These are phyloP conservation scores for Euzetes globulus DNA, from an alignment of 2,888 invertebrate species.

Conservation along the genomic window DNA sequence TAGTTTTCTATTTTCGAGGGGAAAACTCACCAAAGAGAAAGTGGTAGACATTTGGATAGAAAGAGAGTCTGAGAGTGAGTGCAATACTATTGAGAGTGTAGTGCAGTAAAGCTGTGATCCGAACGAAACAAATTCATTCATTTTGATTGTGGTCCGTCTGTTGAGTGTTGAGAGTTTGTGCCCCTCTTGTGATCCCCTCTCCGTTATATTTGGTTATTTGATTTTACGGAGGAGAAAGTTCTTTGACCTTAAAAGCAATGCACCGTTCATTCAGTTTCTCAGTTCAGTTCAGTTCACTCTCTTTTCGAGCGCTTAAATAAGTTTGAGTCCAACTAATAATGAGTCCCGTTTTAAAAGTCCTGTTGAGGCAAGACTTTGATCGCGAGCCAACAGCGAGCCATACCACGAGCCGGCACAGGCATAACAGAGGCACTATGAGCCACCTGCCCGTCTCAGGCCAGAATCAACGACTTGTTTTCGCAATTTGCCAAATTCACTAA, in stretches of 20 bases:
- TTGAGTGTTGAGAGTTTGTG: slow-evolving; percentile 21
- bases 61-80: background rate
- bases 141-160: slow-evolving; percentile 30
- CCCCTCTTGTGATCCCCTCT: background rate
- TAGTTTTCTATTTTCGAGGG: slow-evolving; percentile 20
- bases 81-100: background rate
- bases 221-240: slow-evolving; percentile 28
- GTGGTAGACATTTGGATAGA: slow-evolving; percentile 25
- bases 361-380: slow-evolving; percentile 18
- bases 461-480: slow-evolving; percentile 28
- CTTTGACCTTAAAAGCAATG: slow-evolving; percentile 27
- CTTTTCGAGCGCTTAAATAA: slow-evolving; percentile 24
- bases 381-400: no score
- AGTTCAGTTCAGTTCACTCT: slow-evolving; percentile 15
- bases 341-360: slow-evolving; percentile 30
- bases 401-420: background rate
- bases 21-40: slow-evolving; percentile 15
- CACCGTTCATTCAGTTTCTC: slow-evolving; percentile 3
- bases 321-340: slow-evolving; percentile 26
- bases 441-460: slow-evolving; percentile 29
- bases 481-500: slow-evolving; percentile 13
- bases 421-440: background rate
- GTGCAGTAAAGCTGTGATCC: background rate
- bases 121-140: slow-evolving; percentile 20
- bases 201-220: slow-evolving; percentile 30